phyloP scores from a whole-genome alignment of 1,140 invertebrate species.

The Ptiloglossa arizonensis region DNA sequence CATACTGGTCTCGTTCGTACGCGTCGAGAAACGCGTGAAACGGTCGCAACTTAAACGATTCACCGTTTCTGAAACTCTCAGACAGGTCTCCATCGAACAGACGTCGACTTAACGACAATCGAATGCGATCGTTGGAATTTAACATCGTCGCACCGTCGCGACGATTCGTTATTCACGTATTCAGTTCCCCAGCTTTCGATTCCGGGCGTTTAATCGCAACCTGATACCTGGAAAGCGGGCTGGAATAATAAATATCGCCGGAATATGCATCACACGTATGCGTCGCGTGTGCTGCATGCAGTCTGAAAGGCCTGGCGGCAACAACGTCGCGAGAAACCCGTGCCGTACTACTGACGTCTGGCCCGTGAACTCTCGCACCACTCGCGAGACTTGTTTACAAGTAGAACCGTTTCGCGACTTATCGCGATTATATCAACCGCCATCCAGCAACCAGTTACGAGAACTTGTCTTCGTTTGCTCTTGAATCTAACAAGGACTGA shows the following conservation, averaged over 20 bases:
- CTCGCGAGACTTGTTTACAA: neutral
- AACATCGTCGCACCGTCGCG: neutral
- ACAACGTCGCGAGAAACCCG: neutral
- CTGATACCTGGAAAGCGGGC: neutral
- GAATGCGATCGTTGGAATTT: neutral
- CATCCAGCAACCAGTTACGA: neutral
- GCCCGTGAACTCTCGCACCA: neutral
- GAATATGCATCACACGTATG: constrained; percentile 25
- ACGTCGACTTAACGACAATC: neutral
- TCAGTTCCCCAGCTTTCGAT: neutral
- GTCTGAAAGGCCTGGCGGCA: neutral
- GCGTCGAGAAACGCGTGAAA: no score
- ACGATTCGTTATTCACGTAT: constrained; percentile 9
- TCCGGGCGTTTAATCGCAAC: constrained; percentile 17
- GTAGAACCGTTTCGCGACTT: constrained; percentile 14
- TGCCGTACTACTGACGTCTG: no score
- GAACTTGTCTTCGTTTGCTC: no score
- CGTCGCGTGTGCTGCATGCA: neutral
- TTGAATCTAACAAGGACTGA: no score
- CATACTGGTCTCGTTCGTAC: no score
- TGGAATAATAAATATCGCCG: constrained; percentile 17
- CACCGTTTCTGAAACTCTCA: neutral
- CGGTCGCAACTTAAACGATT: neutral
- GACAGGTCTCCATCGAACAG: neutral
- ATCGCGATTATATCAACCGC: constrained; percentile 9